phyloP scores from a whole-genome alignment of 2,113 vertebrate genomes.

The Cinclus mexicanus region DNA sequence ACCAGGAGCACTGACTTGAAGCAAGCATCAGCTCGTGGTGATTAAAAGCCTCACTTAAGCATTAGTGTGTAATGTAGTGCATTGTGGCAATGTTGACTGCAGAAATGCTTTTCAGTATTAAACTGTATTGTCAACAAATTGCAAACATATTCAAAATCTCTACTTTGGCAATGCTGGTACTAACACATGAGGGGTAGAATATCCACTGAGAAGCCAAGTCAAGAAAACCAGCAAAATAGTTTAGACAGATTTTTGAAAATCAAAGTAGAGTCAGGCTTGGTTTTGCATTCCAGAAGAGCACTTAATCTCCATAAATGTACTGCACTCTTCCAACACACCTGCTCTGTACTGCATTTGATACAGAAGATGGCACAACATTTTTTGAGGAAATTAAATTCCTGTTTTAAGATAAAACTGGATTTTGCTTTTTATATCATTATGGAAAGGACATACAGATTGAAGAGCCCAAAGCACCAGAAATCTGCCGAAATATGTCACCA shows the following conservation, averaged over 20 bases:
- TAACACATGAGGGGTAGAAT: neutral
- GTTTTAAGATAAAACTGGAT: neutral
- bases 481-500: neutral
- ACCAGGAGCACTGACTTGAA: neutral
- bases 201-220: neutral
- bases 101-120: slow-evolving; percentile 3
- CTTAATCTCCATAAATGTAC: neutral
- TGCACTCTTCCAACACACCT: neutral
- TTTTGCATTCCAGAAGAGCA: neutral
- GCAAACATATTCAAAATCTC: neutral
- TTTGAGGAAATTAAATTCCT: neutral
- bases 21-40: neutral
- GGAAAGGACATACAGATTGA: neutral
- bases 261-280: neutral
- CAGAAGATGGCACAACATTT: neutral
- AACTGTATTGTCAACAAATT: neutral
- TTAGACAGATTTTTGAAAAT: neutral
- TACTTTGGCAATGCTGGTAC: neutral
- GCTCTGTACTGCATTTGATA: neutral
- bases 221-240: neutral
- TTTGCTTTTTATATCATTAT: slow-evolving; percentile 4
- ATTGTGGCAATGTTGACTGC: neutral
- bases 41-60: neutral
- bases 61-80: neutral
- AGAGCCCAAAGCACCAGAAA: neutral